Base-by-base conservation (phyloP, 2,888 invertebrate genomes). In the Tipula helvola region DNA sequence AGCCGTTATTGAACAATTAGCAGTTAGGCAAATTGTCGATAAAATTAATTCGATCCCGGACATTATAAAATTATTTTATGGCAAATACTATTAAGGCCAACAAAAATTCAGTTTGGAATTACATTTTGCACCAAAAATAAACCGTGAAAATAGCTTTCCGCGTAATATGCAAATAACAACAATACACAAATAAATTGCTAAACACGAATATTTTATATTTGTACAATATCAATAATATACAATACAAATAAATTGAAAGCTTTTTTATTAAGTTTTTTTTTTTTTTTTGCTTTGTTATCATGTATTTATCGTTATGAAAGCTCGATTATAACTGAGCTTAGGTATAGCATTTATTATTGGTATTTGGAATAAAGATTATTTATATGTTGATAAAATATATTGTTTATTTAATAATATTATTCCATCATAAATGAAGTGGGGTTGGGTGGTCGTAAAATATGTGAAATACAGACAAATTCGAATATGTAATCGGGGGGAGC, bases 11-110 rank as follows among this genome's bases (percentile, higher is more conserved):
- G 83, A 83, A 16, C 87, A 87, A 8, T 87, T 87, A 12, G 88
- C 71, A 86, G 88, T 88, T 57, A 88, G 16, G 83, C 88, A 88
- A 86, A 88, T 87, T 28, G 87, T 86, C 36, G 88, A 86, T 85
- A 88, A 86, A 41, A 88, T 83, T 13, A 88, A 52, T 16, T 87
- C 87, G 4, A 88, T 85, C 28, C 88, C 88, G 8, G 86, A 86
- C 88, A 88, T 88, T 16, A 10, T 71, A 47, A 47, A 47, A 71
- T 16, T 10, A 16, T 16, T 71, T 71, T 71, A 12, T 10, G 28
- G 71, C 10, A 71, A 71, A 71, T n/a, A 10, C 0, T 8, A 28
- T 2, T 28, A 28, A 71, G 3, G 52, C 28, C 71, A 71, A 71
- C 28, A 28, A 71, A 28, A 71, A 12, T 13, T 52, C 71, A 4